These are phyloP conservation scores for Mormyrops boulengeri DNA, from an alignment of 2,797 vertebrate genomes.

Conservation along the genomic window DNA sequence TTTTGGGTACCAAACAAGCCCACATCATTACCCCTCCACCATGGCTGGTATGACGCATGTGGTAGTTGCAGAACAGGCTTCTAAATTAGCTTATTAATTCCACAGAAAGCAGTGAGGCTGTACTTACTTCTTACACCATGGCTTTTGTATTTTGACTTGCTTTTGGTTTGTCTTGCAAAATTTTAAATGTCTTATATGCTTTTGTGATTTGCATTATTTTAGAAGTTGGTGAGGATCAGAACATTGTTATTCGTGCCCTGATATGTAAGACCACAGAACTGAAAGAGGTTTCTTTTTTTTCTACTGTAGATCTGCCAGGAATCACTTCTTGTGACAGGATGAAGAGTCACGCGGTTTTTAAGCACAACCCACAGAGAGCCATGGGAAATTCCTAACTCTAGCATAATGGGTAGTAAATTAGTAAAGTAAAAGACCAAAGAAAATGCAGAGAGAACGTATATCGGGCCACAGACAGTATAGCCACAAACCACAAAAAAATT, in stretches of 20 bases:
- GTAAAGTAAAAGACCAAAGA: neutral
- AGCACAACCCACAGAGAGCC: neutral
- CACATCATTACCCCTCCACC: neutral
- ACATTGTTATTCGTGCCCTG: neutral
- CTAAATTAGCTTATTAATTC: neutral
- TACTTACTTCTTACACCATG: neutral
- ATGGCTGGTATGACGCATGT: neutral
- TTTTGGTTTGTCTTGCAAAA: neutral
- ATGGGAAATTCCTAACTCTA: neutral
- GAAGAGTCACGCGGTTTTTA: neutral
- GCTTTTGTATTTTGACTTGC: neutral
- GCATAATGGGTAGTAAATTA: neutral
- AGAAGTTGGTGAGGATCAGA: neutral
- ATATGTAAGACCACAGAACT: neutral
- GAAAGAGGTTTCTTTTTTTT: neutral
- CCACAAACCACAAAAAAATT: neutral
- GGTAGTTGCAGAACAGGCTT: neutral
- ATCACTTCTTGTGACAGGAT: neutral
- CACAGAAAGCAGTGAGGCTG: neutral
- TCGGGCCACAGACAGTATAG: neutral
- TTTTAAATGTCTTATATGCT: neutral
- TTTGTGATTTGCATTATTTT: neutral
- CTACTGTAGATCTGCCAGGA: neutral
- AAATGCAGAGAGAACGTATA: neutral
- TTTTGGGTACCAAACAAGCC: neutral